A percentile compares a stretch with the other conserved stretches of the same genome.
Conservation (phyloP, 2,888 invertebrate species). For the Digitonthophagus gazella region DNA sequence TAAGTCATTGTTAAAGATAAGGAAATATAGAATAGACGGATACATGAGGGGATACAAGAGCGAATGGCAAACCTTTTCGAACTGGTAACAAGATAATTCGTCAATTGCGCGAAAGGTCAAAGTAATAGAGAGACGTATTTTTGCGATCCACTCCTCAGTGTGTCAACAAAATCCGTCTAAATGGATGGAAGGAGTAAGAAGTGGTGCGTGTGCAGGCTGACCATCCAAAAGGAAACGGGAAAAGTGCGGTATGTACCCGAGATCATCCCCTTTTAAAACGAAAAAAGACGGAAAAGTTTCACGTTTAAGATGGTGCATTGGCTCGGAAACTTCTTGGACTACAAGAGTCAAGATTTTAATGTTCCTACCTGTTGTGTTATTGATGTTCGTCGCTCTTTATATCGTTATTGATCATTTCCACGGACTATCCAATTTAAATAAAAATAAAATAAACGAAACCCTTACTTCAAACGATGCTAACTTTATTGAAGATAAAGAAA, state of each 20-base stretch:
- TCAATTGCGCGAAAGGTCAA: slow-evolving; percentile 23
- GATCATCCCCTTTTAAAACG: neutral
- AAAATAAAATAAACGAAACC: neutral
- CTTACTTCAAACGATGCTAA: slow-evolving; percentile 9
- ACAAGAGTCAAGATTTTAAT: slow-evolving; percentile 49
- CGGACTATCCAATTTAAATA: neutral
- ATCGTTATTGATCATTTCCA: slow-evolving; percentile 11
- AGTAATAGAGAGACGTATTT: slow-evolving; percentile 24
- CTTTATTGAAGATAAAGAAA: neutral
- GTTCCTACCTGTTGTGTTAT: slow-evolving; percentile 46
- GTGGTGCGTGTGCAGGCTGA: slow-evolving; percentile 51
- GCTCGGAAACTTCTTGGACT: slow-evolving; percentile 50
- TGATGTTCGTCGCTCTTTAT: slow-evolving; percentile 13
- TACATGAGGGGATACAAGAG: no score
- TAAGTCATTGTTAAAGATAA: neutral
- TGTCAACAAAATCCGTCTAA: slow-evolving; percentile 19
- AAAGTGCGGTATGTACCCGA: slow-evolving; percentile 49
- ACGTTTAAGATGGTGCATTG: slow-evolving; percentile 51
- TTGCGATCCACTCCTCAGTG: neutral
- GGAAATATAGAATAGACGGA: neutral
- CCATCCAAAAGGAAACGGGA: slow-evolving; percentile 51
- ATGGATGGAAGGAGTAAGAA: slow-evolving; percentile 41
- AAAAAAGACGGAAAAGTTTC: slow-evolving; percentile 1
- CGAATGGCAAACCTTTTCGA: slow-evolving; percentile 9
- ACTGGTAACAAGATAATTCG: slow-evolving; percentile 13